These are phyloP conservation scores for Sapayoa aenigma DNA, from an alignment of 2,113 vertebrate genomes.

Conservation along the genomic window DNA sequence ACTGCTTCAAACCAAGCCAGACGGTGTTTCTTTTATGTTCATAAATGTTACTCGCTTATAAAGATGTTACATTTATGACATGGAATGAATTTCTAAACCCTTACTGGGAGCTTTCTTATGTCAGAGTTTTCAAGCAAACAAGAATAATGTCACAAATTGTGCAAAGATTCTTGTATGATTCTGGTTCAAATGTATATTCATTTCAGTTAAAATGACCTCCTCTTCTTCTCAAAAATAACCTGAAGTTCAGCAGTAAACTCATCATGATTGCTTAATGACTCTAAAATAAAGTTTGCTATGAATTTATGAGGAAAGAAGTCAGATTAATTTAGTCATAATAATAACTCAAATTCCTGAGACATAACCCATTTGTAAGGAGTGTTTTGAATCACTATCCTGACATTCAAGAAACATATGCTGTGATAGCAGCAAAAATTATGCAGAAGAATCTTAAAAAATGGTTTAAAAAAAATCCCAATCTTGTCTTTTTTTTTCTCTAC, in stretches of 20 bases:
- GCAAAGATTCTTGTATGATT: background rate
- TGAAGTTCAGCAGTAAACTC: background rate
- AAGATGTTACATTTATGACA: background rate
- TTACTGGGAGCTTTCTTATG: background rate
- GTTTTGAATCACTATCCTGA: background rate
- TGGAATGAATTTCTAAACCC: background rate
- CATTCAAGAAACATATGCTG: background rate
- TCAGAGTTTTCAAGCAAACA: background rate
- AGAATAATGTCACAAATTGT: background rate
- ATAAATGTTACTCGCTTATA: background rate
- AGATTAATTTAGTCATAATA: conserved; percentile 5
- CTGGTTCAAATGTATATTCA: background rate
- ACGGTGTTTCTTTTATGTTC: background rate
- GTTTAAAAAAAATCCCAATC: accelerated
- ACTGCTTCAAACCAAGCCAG: background rate
- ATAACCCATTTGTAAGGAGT: background rate
- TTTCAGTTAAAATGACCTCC: background rate
- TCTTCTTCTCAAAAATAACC: background rate
- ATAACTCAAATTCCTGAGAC: background rate
- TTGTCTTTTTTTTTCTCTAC: background rate
- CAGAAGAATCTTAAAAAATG: background rate
- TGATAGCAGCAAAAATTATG: background rate
- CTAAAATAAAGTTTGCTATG: background rate
- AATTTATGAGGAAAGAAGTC: conserved; percentile 15
- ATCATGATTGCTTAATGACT: background rate